Percentiles rank a stretch among this genome's conserved stretches.
Conservation (phyloP, 2,113 vertebrate species). For the Cryptoleucopteryx plumbea region DNA sequence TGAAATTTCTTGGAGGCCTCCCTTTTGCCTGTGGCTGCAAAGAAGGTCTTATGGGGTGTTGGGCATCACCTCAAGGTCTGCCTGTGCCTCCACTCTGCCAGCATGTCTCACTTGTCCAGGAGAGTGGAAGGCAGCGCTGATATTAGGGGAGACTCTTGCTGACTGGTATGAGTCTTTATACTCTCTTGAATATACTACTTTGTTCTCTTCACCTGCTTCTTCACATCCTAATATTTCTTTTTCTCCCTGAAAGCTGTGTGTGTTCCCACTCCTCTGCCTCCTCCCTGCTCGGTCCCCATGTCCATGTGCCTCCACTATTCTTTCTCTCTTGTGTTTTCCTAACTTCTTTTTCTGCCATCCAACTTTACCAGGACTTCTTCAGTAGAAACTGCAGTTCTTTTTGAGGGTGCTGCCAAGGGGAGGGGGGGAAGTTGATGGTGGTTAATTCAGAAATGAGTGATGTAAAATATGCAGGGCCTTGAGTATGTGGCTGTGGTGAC, state of each 20-base stretch:
- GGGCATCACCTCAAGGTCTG: background rate
- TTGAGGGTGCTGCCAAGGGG: background rate
- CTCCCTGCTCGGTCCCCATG: fast-evolving
- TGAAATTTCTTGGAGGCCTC: background rate
- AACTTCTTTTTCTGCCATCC: background rate
- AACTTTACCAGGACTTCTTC: background rate
- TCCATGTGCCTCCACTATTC: fast-evolving
- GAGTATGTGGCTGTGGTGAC: background rate
- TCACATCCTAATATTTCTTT: background rate
- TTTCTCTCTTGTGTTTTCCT: background rate
- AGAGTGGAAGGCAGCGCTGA: background rate
- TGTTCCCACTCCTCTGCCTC: background rate
- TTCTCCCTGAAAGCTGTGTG: background rate
- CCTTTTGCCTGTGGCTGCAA: fast-evolving
- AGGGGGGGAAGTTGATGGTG: background rate
- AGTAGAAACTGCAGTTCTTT: background rate
- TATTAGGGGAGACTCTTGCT: background rate
- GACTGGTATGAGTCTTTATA: background rate
- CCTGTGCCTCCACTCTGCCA: fast-evolving
- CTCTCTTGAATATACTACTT: background rate
- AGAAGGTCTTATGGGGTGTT: background rate
- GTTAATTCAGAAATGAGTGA: background rate
- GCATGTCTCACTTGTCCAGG: background rate
- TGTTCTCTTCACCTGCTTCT: background rate
- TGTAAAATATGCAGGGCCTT: background rate